These are phyloP conservation scores for Nyctalus aviator DNA, from an alignment of 2,797 vertebrate species.

Conservation along the genomic window DNA sequence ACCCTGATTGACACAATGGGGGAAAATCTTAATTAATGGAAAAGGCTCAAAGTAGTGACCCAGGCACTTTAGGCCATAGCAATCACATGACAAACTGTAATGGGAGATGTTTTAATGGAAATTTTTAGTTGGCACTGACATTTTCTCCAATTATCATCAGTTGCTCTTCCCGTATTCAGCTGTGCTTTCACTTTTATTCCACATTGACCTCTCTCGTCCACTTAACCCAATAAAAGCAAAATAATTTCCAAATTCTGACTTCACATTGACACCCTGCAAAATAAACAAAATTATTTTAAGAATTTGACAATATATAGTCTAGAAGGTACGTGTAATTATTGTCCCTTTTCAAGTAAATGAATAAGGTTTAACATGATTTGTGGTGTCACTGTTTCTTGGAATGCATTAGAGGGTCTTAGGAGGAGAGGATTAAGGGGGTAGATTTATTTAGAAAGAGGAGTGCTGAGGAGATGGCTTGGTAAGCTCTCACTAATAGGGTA, in stretches of 20 bases:
- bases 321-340: neutral
- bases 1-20: neutral
- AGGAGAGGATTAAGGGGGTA: neutral
- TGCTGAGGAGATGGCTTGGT: neutral
- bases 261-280: neutral
- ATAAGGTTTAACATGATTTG: neutral
- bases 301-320: neutral
- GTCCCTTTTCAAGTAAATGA: neutral
- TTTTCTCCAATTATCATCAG: neutral
- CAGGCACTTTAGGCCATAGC: neutral
- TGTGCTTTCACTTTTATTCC: conserved; percentile 2
- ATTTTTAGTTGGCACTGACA: neutral
- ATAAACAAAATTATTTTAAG: neutral
- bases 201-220: neutral
- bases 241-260: conserved; percentile 43
- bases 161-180: neutral
- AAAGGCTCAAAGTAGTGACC: conserved; percentile 16
- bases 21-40: conserved; percentile 61
- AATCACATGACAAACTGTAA: neutral
- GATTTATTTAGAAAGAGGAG: neutral
- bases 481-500: neutral
- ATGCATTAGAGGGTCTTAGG: neutral
- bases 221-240: conserved; percentile 5
- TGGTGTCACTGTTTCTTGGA: neutral
- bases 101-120: conserved; percentile 1